A percentile compares a stretch with the other conserved stretches of the same genome.
phyloP scores from a whole-genome alignment of 2,113 vertebrate species.

The Mola mola region DNA sequence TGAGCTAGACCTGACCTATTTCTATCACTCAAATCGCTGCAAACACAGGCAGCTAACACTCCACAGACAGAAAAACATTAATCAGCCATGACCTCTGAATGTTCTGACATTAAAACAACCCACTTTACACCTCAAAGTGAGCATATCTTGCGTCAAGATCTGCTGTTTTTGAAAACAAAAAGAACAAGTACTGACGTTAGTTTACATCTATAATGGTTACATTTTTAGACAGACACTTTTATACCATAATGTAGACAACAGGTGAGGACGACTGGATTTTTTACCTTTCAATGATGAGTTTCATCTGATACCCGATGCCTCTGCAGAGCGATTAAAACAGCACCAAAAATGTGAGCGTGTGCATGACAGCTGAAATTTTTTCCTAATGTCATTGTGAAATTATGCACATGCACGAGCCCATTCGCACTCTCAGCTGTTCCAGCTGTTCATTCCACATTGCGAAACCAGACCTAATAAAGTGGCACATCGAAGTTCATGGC shows the following conservation, averaged over 20 bases:
- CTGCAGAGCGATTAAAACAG: background rate
- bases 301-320: background rate
- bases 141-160: background rate
- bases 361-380: too few relatives aligned
- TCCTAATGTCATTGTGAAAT: background rate
- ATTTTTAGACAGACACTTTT: too few relatives aligned
- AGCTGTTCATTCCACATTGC: background rate
- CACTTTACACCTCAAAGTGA: slow-evolving; percentile 7
- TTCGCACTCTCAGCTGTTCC: too few relatives aligned
- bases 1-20: slow-evolving; percentile 22
- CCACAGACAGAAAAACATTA: slow-evolving; percentile 1
- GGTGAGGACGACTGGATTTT: background rate
- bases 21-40: slow-evolving; percentile 41
- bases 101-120: slow-evolving; percentile 15
- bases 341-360: background rate
- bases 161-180: background rate
- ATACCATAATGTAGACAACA: too few relatives aligned
- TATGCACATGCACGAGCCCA: background rate
- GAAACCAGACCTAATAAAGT: background rate
- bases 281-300: background rate
- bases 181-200: background rate
- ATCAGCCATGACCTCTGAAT: slow-evolving; percentile 10
- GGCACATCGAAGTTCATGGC: background rate
- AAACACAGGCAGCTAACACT: background rate
- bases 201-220: background rate